These are phyloP conservation scores for Biston betularia DNA, from an alignment of 2,888 invertebrate genomes.

Conservation along the genomic window DNA sequence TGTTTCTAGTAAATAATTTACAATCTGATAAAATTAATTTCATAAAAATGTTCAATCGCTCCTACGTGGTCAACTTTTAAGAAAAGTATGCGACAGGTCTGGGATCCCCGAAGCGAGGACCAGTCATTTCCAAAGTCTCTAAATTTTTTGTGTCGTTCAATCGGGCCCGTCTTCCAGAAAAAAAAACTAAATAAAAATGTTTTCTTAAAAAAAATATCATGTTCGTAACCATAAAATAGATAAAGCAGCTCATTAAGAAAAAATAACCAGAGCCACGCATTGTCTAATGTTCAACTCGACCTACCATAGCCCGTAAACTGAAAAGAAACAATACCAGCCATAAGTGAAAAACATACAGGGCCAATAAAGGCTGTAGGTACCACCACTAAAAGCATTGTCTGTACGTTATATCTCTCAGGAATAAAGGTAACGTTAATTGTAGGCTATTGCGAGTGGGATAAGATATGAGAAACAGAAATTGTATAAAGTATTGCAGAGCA, in stretches of 20 bases:
- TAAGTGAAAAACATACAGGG: conserved; percentile 35
- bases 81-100: too few relatives aligned
- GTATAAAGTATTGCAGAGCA: background rate
- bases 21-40: too few relatives aligned
- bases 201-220: too few relatives aligned
- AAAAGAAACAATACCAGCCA: conserved; percentile 26
- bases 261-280: background rate
- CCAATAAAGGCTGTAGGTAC: conserved; percentile 38
- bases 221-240: background rate
- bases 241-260: background rate
- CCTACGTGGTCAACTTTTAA: too few relatives aligned
- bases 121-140: too few relatives aligned
- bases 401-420: conserved; percentile 44
- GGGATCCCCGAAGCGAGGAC: too few relatives aligned
- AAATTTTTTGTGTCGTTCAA: too few relatives aligned
- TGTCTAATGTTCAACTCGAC: background rate
- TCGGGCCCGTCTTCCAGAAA: too few relatives aligned
- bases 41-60: too few relatives aligned
- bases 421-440: conserved; percentile 60
- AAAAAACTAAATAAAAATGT: too few relatives aligned
- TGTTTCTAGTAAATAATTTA: too few relatives aligned
- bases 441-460: conserved; percentile 45
- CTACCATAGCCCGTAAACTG: conserved; percentile 16
- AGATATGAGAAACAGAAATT: conserved; percentile 18
- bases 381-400: conserved; percentile 69